Evolutionary conservation across 1,140 invertebrate genomes (phyloP).

Genomic region (Trichoplusia ni): DNA sequence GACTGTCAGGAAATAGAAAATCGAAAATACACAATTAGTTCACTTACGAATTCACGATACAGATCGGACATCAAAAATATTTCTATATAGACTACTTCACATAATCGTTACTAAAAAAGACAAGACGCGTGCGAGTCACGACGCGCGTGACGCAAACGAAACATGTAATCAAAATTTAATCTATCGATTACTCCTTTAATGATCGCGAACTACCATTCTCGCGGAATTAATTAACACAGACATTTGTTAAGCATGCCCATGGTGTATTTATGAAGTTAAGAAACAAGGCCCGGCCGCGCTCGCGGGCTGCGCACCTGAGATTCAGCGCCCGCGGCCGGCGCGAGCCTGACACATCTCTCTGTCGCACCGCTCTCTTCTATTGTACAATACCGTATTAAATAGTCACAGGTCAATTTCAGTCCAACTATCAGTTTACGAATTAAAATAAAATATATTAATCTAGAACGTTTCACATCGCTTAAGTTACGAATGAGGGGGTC

Average conservation of each 20-base stretch:
- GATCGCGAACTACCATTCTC: constrained; percentile 36
- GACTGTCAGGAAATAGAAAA: constrained; percentile 69
- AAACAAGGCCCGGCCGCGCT: constrained; percentile 9
- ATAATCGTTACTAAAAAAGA: constrained; percentile 64
- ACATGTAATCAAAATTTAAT: constrained; percentile 51
- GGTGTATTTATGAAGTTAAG: constrained; percentile 12
- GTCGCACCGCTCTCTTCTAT: constrained; percentile 59
- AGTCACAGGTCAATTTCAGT: constrained; percentile 64
- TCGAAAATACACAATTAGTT: constrained; percentile 66
- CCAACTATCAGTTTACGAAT: constrained; percentile 41
- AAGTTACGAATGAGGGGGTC: constrained; percentile 32
- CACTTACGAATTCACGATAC: constrained; percentile 72
- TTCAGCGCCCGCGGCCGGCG: constrained; percentile 61
- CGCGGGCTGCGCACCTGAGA: constrained; percentile 61
- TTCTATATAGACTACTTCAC: constrained; percentile 74
- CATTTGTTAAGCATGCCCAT: constrained; percentile 41
- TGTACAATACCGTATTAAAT: constrained; percentile 41
- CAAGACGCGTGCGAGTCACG: constrained; percentile 60
- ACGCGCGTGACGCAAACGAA: constrained; percentile 43
- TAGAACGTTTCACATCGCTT: constrained; percentile 33
- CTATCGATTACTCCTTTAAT: constrained; percentile 48
- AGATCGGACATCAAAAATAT: constrained; percentile 78
- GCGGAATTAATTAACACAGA: constrained; percentile 37
- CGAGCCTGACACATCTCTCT: constrained; percentile 38
- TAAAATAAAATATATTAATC: constrained; percentile 39